Base-by-base conservation (phyloP, 2,888 invertebrate species). In the Octodonta nipae region DNA sequence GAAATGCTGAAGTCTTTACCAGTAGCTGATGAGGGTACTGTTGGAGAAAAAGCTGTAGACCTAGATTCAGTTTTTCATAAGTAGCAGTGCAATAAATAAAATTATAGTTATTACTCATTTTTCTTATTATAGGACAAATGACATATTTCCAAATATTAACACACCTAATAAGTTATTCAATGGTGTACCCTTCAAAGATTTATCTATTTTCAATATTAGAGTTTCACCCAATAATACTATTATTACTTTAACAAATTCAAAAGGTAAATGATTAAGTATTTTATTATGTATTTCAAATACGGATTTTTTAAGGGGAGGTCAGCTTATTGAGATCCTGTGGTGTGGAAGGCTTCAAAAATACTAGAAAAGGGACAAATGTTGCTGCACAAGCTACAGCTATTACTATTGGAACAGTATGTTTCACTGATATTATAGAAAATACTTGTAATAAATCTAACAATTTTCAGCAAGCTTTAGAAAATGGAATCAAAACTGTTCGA, bases 381-480 rank as follows among this genome's bases (percentile, higher is more conserved):
- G 95, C 95, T 22, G 95, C 92, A 2, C 93, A 96, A 63, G 85
- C 92, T 7, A 86, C 92, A 13, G 93, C 87, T 13, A 75, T 91
- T 33, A 75, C 69, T 35, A 64, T 91, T 46, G 80, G 82, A 43
- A 64, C 66, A 36, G 87, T 87, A 66, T 32, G 28, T 20, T 15
- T 2, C 5, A 4, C 2, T 3, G 22, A 3, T 26, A 11, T 26
- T 11, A 4, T 12, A 11, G 26, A 11, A 13, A 12, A 8, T 11
- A 26, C n/a, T 11, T 5, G 26, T 11, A 12, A 16, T 17, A 29
- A 26, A 4, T 8, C 8, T 22, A 28, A 30, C 34, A 26, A 43
- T 42, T 66, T 69, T 20, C 61, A 85, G 85, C 75, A 69, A 72
- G 75, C 77, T 1, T 52, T 79, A 32, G 74, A 76, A 35, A 65